Evolutionary conservation across 2,113 vertebrate species (phyloP).

Genomic region (Caretta caretta): DNA sequence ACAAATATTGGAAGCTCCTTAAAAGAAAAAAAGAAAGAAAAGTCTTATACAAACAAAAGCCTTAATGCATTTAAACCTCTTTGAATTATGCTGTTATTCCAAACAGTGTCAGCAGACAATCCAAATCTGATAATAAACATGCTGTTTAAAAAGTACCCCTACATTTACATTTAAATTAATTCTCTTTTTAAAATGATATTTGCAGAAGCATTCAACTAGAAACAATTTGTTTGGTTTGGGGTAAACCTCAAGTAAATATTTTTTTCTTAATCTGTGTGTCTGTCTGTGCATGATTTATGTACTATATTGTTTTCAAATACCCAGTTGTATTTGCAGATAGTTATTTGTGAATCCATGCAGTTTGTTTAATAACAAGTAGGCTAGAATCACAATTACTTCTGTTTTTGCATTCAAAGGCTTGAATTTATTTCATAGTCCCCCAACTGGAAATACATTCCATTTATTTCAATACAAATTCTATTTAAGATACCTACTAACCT

Average conservation of each 20-base stretch:
- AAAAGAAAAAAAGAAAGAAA: neutral
- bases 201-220: conserved; percentile 62
- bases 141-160: conserved; percentile 33
- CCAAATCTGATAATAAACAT: conserved; percentile 64
- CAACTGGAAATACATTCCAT: conserved; percentile 41
- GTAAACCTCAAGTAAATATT: conserved; percentile 73
- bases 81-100: neutral
- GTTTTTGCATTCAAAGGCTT: conserved; percentile 46
- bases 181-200: conserved; percentile 20
- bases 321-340: conserved; percentile 61
- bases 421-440: conserved; percentile 37
- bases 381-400: conserved; percentile 60
- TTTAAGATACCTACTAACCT: conserved; percentile 7
- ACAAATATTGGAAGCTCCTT: neutral
- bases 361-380: conserved; percentile 61
- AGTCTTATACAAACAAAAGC: conserved; percentile 21
- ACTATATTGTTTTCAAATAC: conserved; percentile 61
- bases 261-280: conserved; percentile 71
- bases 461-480: conserved; percentile 38
- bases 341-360: conserved; percentile 66
- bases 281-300: conserved; percentile 74
- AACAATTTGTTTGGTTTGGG: conserved; percentile 72
- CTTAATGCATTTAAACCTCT: neutral
- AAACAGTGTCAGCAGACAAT: conserved; percentile 26
- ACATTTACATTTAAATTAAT: conserved; percentile 75